Evolutionary conservation across 2,797 vertebrate species (phyloP).

Genomic region (Hylomyscus alleni): DNA sequence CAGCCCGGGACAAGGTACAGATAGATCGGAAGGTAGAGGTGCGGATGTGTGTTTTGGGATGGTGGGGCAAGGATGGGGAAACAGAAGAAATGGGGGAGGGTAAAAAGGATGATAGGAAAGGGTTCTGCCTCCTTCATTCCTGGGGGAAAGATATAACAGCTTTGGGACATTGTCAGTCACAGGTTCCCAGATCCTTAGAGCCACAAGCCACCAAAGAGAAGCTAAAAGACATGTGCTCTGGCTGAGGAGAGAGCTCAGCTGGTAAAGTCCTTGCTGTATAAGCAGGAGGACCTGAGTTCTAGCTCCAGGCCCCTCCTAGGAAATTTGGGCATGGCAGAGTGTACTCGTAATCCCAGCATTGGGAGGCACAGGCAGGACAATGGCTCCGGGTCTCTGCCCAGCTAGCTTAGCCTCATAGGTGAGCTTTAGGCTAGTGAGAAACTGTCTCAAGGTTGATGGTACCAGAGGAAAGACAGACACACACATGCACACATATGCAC

Average conservation of each 20-base stretch:
- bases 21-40: constrained; percentile 19
- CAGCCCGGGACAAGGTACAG: constrained; percentile 41
- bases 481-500: neutral
- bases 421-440: neutral
- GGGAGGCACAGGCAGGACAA: neutral
- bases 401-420: neutral
- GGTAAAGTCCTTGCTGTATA: neutral
- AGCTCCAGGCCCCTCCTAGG: neutral
- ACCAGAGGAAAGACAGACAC: neutral
- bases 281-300: neutral
- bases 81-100: neutral
- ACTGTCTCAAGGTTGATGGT: neutral
- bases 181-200: neutral
- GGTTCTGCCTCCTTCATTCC: neutral
- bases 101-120: neutral
- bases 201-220: neutral
- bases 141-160: neutral
- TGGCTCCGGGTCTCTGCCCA: neutral
- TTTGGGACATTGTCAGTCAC: neutral
- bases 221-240: neutral
- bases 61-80: neutral
- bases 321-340: neutral
- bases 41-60: neutral
- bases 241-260: neutral
- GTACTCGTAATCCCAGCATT: neutral